Base-by-base conservation (phyloP, 2,797 vertebrate species). In the Tapera naevia region DNA sequence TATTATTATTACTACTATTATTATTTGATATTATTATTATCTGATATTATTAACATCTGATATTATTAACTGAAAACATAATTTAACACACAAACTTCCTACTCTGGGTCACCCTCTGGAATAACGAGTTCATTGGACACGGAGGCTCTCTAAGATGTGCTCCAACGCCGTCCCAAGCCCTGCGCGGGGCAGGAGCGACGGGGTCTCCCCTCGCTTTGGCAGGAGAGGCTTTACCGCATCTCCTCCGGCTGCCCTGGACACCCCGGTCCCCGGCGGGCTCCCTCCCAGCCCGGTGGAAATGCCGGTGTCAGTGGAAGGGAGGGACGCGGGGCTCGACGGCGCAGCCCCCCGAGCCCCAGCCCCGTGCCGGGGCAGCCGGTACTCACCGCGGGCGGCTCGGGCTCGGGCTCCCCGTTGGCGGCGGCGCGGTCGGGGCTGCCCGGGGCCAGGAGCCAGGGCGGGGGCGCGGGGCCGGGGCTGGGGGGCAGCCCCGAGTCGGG, bases 401-500 rank as follows among this genome's bases (percentile, higher is more conserved):
- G 97, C 58, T 98, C 98, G 11, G 97, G 96, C 24, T 91, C 46
- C 67, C 92, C 96, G n/a, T 86, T 61, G 17, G 85, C 97, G 21
- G 98, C 98, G 18, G 97, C 65, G 24, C 96, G 91, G 60, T 93
- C 96, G 66, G 97, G 81, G 86, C 93, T 84, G 32, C 78, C 78
- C 32, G 97, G 72, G 23, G 98, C 92, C 94, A 97, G 98, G 30
- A 98, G 97, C 99, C 99, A 99, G 80, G 97, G 97, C 13, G 89
- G 32, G 4, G 78, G 94, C 86, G 98, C 97, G 93, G 98, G 98
- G 92, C 98, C 98, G 70, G 99, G 99, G 62, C 99, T 99, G 18
- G 99, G 98, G 41, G 99, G 99, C 24, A 99, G 95, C 60, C 99
- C 99, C 11, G 99, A 99, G 97, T 99, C 99, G 67, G 99, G 99